Conservation (phyloP, 2,888 invertebrate species). For the Drosophila suboccidentalis region DNA sequence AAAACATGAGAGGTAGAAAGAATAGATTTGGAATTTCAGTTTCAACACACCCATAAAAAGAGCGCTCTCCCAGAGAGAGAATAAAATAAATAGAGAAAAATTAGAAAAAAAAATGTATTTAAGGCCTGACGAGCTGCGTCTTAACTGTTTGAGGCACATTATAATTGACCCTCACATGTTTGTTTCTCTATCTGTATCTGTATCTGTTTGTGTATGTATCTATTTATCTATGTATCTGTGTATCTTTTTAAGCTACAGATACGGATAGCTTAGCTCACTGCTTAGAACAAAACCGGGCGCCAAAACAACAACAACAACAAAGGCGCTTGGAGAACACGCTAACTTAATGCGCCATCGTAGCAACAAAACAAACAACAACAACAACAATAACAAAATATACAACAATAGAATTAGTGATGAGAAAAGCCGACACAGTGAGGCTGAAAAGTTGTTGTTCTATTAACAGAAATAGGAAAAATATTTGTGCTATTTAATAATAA, state of each 20-base stretch:
- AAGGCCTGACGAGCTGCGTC: slow-evolving; percentile 31
- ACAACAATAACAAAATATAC: slow-evolving; percentile 10
- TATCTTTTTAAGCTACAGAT: slow-evolving; percentile 33
- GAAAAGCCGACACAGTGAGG: slow-evolving; percentile 26
- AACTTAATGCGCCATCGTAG: slow-evolving; percentile 43
- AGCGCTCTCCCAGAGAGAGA: slow-evolving; percentile 7
- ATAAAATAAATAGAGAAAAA: not conserved
- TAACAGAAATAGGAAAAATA: not conserved
- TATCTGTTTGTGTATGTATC: not conserved
- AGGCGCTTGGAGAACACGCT: slow-evolving; percentile 25
- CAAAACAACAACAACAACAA: slow-evolving; percentile 26
- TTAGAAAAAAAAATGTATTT: not conserved
- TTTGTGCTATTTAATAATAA: not conserved
- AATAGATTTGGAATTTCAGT: slow-evolving; percentile 34
- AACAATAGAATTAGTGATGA: slow-evolving; percentile 40
- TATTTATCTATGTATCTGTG: slow-evolving; percentile 9
- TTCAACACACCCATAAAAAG: slow-evolving; percentile 49
- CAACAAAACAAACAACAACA: slow-evolving; percentile 20
- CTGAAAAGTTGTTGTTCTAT: not conserved
- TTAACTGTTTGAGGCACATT: slow-evolving; percentile 56
- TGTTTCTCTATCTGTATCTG: slow-evolving; percentile 17
- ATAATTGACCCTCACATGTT: slow-evolving; percentile 69
- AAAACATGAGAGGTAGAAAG: not conserved
- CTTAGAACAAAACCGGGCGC: slow-evolving; percentile 42
- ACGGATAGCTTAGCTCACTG: slow-evolving; percentile 48